Base-by-base conservation (phyloP, 2,888 invertebrate species). In the Acanthosepion lycidas region DNA sequence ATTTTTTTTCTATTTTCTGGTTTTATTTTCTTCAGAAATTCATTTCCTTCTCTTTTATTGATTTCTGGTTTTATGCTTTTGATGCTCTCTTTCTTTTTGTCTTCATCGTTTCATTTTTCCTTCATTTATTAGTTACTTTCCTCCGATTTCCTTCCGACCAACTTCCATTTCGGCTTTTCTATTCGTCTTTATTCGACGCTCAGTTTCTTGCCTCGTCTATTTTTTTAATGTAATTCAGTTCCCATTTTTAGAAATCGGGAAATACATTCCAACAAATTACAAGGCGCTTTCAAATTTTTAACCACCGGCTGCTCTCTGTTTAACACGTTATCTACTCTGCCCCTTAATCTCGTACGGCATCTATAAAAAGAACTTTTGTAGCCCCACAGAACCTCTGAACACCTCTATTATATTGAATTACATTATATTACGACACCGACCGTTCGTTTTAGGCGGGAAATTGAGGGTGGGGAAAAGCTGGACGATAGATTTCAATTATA, bases 201-300 rank as follows among this genome's bases (percentile, higher is more conserved):
- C 12, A n/a, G 33, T n/a, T 33, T 15, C n/a, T 6, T 9, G n/a
- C 5, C 64, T 23, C 20, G 9, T 78, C 18, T 12, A n/a, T n/a
- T 15, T 78, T 78, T n/a, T 12, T 78, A 78, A 78, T 78, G n/a
- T 78, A 78, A 78, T 78, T 78, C 78, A 15, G n/a, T 78, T 78
- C 78, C n/a, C n/a, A 78, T 78, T n/a, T 78, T 78, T 78, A 78
- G n/a, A 78, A 78, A n/a, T n/a, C n/a, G n/a, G n/a, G n/a, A 78
- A 78, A 78, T 78, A 78, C 15, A 78, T 78, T 78, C 78, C 78
- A n/a, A 15, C 78, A 78, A 78, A 78, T 78, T 78, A 78, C 78
- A 78, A 78, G 78, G 78, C n/a, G n/a, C 78, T n/a, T n/a, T 33
- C 78, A 12, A 78, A n/a, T n/a, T 78, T 78, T 78, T 78, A 78